Base-by-base conservation (phyloP, 2,888 invertebrate genomes). In the Lordiphosa andalusiaca region DNA sequence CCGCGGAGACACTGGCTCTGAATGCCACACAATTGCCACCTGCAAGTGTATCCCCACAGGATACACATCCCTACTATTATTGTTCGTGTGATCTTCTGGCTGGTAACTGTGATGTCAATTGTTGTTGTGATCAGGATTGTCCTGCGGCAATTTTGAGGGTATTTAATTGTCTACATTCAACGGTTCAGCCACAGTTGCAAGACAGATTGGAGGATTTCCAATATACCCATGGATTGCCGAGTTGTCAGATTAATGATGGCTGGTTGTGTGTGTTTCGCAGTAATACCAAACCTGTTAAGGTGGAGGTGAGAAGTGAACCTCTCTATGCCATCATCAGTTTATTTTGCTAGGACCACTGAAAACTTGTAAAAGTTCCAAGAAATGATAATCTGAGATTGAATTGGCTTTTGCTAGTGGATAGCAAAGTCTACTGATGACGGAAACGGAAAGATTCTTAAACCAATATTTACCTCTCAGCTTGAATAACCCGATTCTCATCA, bases 121-220 rank as follows among this genome's bases (percentile, higher is more conserved):
- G 95, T 83, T 95, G 95, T 82, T 96, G 96, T 85, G 95, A 96
- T 86, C 82, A 81, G 10, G 94, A 95, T 73, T 96, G 95, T 75
- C 88, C 73, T 0, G 2, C 53, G 0, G 81, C 78, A 6, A 78
- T 82, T 30, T 48, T 86, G 0, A 70, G 73, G 12, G 84, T 84
- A 0, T 89, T 89, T 38, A 65, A 73, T 48, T 89, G 90, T 40
- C 12, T 69, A n/a, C 13, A 46, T 2, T 5, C 38, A 0, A 0
- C 33, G 0, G 12, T 12, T 5, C 36, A 58, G 0, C 49, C 61
- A 0, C 54, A 69, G 16, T 36, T 67, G 6, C 67, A 67, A 6
- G 41, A 63, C 0, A 71, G 69, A 7, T 55, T 86, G 3, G 71
- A 85, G 25, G 82, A 88, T 52, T 85, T 86, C 37, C 76, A 87